These are phyloP conservation scores for Pangasianodon hypophthalmus DNA, from an alignment of 2,113 vertebrate genomes.

Conservation along the genomic window DNA sequence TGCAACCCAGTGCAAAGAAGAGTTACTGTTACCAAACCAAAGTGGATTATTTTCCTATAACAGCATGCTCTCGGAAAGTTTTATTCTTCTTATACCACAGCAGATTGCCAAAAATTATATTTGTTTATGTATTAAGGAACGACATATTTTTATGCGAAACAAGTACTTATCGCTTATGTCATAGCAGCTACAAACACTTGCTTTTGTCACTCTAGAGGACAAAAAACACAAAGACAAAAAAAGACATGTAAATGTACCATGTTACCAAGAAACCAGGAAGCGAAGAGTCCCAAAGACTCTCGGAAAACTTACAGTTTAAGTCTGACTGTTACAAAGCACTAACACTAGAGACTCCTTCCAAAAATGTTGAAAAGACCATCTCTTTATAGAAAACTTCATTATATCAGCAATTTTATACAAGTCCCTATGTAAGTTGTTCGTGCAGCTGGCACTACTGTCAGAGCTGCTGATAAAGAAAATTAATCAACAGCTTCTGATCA, in stretches of 20 bases:
- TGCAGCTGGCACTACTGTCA: background rate
- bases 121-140: background rate
- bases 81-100: background rate
- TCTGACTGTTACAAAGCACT: background rate
- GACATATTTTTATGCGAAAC: background rate
- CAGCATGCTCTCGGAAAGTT: background rate
- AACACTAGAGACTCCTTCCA: background rate
- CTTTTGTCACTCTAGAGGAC: background rate
- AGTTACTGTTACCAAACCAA: background rate
- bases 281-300: too few relatives aligned
- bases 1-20: too few relatives aligned
- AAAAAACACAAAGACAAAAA: background rate
- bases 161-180: background rate
- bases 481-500: background rate
- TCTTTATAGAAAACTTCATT: too few relatives aligned
- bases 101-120: background rate
- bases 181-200: background rate
- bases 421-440: background rate
- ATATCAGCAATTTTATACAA: too few relatives aligned
- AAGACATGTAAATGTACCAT: too few relatives aligned
- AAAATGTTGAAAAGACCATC: too few relatives aligned
- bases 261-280: too few relatives aligned
- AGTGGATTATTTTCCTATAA: background rate
- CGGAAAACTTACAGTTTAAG: too few relatives aligned
- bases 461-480: background rate